A percentile compares a stretch with the other conserved stretches of the same genome.
Conservation (phyloP, 2,888 invertebrate genomes). For the Cacoxenus indagator region DNA sequence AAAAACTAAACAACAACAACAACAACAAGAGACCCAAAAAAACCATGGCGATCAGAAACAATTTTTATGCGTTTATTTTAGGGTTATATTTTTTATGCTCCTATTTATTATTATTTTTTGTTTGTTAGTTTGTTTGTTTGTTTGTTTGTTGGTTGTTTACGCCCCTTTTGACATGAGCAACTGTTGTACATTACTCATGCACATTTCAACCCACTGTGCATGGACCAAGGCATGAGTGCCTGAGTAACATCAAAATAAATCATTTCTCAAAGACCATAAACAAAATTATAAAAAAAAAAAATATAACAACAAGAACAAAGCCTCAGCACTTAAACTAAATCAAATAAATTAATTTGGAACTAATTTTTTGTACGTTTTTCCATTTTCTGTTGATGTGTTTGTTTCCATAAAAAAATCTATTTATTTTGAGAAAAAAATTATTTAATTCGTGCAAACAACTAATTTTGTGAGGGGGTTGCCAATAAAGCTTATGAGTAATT, state of each 20-base stretch:
- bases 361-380: too few species aligned
- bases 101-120: neutral
- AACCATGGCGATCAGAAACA: too few species aligned
- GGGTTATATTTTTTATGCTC: too few species aligned
- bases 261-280: neutral
- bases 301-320: neutral
- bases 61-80: too few species aligned
- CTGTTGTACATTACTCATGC: neutral
- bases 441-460: too few species aligned
- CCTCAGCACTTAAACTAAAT: neutral
- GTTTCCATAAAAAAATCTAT: neutral
- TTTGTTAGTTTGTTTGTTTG: neutral
- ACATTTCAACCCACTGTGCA: neutral
- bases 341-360: neutral
- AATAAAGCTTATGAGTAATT: too few species aligned
- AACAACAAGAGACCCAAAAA: too few species aligned
- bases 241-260: too few species aligned
- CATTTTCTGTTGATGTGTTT: neutral
- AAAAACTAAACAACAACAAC: neutral
- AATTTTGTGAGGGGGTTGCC: too few species aligned
- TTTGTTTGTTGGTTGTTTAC: neutral
- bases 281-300: neutral
- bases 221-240: neutral
- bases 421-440: too few species aligned
- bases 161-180: neutral